Evolutionary conservation across 2,113 vertebrate genomes (phyloP).

Genomic region (Poeciliopsis retropinna): DNA sequence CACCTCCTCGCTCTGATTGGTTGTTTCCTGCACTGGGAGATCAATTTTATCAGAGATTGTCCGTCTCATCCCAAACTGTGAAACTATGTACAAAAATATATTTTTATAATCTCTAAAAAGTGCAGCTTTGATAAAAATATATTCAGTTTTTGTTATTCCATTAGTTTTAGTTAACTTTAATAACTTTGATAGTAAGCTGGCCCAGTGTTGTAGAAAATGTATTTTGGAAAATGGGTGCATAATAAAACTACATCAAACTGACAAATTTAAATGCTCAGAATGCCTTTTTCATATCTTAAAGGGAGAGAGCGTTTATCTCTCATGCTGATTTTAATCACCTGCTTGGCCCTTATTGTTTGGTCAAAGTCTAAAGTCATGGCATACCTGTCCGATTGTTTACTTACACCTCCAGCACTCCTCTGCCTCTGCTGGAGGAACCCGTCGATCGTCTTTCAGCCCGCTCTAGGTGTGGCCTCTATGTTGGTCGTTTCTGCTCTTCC

Average conservation of each 20-base stretch:
- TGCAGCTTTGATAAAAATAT: no score
- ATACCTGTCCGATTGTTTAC: constrained; percentile 67
- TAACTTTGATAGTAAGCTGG: no score
- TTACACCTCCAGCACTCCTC: constrained; percentile 49
- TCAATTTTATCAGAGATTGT: no score
- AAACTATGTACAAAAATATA: no score
- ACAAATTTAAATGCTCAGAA: constrained; percentile 24
- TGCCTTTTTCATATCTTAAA: constrained; percentile 41
- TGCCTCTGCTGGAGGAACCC: constrained; percentile 63
- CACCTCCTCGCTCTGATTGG: no score
- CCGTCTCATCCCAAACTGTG: no score
- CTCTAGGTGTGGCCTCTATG: constrained; percentile 75
- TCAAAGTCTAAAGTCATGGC: constrained; percentile 67
- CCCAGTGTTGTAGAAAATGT: no score
- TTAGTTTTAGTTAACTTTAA: no score
- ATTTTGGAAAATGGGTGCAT: no score
- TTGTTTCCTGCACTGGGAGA: no score
- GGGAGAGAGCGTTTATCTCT: constrained; percentile 25
- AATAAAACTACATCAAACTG: neutral
- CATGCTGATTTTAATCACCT: constrained; percentile 35
- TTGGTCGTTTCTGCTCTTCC: constrained; percentile 62
- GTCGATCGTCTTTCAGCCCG: constrained; percentile 64
- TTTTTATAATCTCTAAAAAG: no score
- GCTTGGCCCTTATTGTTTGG: constrained; percentile 35
- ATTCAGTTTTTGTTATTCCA: no score